A percentile compares a stretch with the other conserved stretches of the same genome.
These are phyloP conservation scores for Anas capensis DNA, from an alignment of 2,797 vertebrate species.

Conservation along the genomic window DNA sequence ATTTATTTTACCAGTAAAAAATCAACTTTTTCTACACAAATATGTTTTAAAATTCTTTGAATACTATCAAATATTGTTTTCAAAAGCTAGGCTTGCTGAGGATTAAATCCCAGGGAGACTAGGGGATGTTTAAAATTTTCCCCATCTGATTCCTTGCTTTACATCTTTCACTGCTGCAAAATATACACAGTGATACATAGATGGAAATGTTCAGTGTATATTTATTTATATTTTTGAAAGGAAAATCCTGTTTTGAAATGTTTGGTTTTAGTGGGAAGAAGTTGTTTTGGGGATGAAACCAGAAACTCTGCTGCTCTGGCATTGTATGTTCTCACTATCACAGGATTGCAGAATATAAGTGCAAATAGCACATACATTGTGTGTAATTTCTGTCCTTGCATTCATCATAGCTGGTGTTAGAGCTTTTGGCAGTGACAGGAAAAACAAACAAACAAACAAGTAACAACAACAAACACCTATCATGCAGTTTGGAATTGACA, in stretches of 20 bases:
- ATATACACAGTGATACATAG: not conserved
- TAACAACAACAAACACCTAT: not conserved
- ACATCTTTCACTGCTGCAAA: slow-evolving; percentile 3
- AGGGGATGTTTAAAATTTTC: slow-evolving; percentile 9
- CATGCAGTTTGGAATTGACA: not conserved
- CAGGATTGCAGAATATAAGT: not conserved
- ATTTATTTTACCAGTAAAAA: slow-evolving; percentile 61
- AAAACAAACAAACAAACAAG: not conserved
- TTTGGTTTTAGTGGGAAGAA: not conserved
- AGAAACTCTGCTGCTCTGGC: not conserved
- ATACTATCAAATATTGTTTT: slow-evolving; percentile 50
- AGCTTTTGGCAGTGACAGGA: not conserved
- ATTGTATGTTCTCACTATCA: not conserved
- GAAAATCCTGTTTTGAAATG: not conserved
- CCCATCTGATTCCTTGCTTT: slow-evolving; percentile 8
- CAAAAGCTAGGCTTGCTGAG: slow-evolving; percentile 5
- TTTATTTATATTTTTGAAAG: slow-evolving; percentile 30
- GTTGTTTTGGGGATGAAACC: not conserved
- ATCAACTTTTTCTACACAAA: slow-evolving; percentile 8
- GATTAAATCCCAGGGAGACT: not conserved
- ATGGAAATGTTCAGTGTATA: not conserved
- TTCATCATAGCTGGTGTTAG: not conserved
- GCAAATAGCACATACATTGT: not conserved
- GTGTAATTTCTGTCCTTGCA: not conserved
- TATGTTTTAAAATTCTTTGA: slow-evolving; percentile 49